Evolutionary conservation across 2,797 vertebrate genomes (phyloP).

Genomic region (Aldrovandia affinis): DNA sequence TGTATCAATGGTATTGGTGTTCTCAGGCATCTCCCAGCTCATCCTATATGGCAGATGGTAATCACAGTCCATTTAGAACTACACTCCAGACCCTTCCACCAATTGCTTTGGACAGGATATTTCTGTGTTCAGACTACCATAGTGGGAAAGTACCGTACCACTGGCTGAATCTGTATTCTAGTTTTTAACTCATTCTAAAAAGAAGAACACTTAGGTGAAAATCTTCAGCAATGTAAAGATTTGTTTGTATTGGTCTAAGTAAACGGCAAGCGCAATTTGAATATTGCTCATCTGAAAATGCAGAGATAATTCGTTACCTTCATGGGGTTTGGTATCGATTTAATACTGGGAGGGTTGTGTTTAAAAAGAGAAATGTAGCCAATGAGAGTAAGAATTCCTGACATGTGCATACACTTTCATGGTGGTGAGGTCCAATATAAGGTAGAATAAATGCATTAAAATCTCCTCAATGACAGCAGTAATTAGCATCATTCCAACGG

Average conservation of each 20-base stretch:
- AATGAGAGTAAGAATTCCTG: too few relatives aligned
- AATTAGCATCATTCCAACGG: constrained; percentile 1
- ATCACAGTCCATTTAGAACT: constrained; percentile 10
- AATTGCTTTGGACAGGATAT: not conserved
- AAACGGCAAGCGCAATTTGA: constrained; percentile 29
- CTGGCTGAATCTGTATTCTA: constrained; percentile 35
- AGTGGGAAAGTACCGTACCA: constrained; percentile 28
- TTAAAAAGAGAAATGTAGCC: not conserved
- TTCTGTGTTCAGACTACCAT: constrained; percentile 10
- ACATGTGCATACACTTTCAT: not conserved
- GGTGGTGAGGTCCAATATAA: not conserved
- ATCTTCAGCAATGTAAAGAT: constrained; percentile 41
- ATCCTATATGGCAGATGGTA: constrained; percentile 28
- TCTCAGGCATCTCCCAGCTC: constrained; percentile 25
- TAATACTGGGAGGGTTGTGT: not conserved
- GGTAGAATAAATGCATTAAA: not conserved
- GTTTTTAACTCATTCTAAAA: constrained; percentile 36
- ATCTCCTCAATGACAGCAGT: not conserved
- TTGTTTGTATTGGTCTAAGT: constrained; percentile 33
- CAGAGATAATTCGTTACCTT: constrained; percentile 23
- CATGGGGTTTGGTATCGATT: constrained; percentile 15
- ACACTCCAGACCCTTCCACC: constrained; percentile 13
- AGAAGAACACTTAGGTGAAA: constrained; percentile 41
- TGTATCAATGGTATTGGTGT: not conserved
- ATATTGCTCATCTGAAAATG: constrained; percentile 42